These are phyloP conservation scores for Sipha maydis DNA, from an alignment of 2,888 invertebrate genomes.

Conservation along the genomic window DNA sequence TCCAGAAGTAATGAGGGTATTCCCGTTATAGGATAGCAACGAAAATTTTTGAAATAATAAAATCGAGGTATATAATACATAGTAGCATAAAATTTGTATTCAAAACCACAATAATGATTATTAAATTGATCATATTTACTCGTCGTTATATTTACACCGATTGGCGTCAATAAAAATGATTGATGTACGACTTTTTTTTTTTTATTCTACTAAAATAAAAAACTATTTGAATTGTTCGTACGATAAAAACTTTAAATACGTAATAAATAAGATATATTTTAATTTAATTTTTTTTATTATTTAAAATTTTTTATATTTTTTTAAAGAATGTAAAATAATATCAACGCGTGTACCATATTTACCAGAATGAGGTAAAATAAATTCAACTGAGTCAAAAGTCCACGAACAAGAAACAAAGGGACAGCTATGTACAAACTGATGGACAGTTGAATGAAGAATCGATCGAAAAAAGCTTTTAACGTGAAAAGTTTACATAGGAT, in stretches of 20 bases:
- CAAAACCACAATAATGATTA: not conserved
- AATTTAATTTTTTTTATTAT: too few species aligned
- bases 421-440: not conserved
- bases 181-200: not conserved
- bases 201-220: too few species aligned
- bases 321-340: too few species aligned
- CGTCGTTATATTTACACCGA: not conserved
- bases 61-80: not conserved
- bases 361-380: not conserved
- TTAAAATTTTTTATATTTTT: too few species aligned
- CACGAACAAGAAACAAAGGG: not conserved
- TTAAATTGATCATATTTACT: conserved; percentile 4
- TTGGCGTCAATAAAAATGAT: not conserved
- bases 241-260: too few species aligned
- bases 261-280: too few species aligned
- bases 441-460: conserved; percentile 19
- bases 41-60: conserved; percentile 30
- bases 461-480: conserved; percentile 42
- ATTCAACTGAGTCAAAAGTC: not conserved
- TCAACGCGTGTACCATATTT: not conserved
- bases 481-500: conserved; percentile 33
- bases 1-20: not conserved
- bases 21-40: not conserved
- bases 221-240: too few species aligned
- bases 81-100: not conserved